Percentiles rank a stretch among this genome's conserved stretches.
Conservation (phyloP, 1,140 invertebrate species). For the Stegodyphus dumicola region DNA sequence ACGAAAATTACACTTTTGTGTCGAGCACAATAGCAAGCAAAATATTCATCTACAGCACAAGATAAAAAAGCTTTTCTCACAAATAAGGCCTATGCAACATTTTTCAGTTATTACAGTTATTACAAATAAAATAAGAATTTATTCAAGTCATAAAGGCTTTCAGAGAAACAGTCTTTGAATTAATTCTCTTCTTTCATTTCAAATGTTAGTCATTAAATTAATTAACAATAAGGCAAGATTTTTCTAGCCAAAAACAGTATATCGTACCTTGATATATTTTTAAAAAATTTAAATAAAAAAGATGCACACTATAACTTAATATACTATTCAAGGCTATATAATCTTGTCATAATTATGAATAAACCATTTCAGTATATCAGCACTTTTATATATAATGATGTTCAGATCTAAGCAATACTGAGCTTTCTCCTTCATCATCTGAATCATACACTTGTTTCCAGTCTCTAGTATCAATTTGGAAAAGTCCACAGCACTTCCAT, state of each 20-base stretch:
- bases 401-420: constrained; percentile 28
- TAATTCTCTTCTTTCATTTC: too few relatives aligned
- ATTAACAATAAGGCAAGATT: too few relatives aligned
- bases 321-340: too few relatives aligned
- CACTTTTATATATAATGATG: constrained; percentile 49
- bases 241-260: too few relatives aligned
- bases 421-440: constrained; percentile 63
- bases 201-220: too few relatives aligned
- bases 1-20: neutral
- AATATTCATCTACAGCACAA: constrained; percentile 40
- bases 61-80: constrained; percentile 7
- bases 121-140: constrained; percentile 18
- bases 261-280: too few relatives aligned
- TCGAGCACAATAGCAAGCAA: constrained; percentile 17
- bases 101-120: constrained; percentile 19
- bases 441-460: constrained; percentile 72
- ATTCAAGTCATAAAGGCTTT: constrained; percentile 22
- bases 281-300: too few relatives aligned
- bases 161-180: constrained; percentile 7
- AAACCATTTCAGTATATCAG: neutral
- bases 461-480: constrained; percentile 77
- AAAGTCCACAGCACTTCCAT: constrained; percentile 77
- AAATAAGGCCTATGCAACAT: constrained; percentile 31
- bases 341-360: too few relatives aligned
- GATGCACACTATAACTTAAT: neutral